Evolutionary conservation across 2,888 invertebrate genomes (phyloP), one percentile per base, ranked within the genome.

Genomic region (Cremastinae sp.): DNA sequence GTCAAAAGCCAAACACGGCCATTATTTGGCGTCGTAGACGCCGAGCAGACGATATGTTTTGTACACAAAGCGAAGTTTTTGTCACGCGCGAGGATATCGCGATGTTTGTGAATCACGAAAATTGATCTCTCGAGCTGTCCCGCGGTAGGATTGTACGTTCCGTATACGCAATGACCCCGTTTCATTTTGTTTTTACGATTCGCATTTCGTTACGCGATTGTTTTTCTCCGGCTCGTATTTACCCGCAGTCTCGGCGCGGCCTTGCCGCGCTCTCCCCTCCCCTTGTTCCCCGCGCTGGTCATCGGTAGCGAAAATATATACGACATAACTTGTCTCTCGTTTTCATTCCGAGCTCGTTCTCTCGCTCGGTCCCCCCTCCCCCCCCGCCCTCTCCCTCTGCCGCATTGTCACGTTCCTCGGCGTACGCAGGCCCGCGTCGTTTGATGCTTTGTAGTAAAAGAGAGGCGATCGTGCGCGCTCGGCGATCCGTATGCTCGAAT

Each of bases 401-500:
- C 74, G 18, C 75, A 22, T 70, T 8, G 38, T 61, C 18, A 5
- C 34, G 12, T 54, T 78, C 75, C 45, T 36, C 64, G 47, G 53
- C 68, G 45, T 61, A 61, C 18, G 51, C 38, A 18, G 16, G 43
- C 38, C 64, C 43, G 36, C 72, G 64, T 68, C 72, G 75, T 78
- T 79, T 75, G 74, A 62, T 73, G 28, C 9, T 47, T 54, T 68
- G 53, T 74, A 74, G 66, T 74, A 66, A 74, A 66, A 47, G 47
- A 12, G 62, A 49, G n/a, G n/a, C 41, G 22, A 64, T 64, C 38
- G 41, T 38, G 36, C 7, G 18, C 16, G 49, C 28, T 47, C 12
- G 18, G 16, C 41, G 12, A 12, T 51, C 64, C 28, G 28, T 28
- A 51, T 41, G 69, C 64, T 79, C 83, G 83, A 83, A 86, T 84